A percentile compares a stretch with the other conserved stretches of the same genome.
Conservation (phyloP, 2,797 vertebrate genomes). For the Sebastes oblongus region DNA sequence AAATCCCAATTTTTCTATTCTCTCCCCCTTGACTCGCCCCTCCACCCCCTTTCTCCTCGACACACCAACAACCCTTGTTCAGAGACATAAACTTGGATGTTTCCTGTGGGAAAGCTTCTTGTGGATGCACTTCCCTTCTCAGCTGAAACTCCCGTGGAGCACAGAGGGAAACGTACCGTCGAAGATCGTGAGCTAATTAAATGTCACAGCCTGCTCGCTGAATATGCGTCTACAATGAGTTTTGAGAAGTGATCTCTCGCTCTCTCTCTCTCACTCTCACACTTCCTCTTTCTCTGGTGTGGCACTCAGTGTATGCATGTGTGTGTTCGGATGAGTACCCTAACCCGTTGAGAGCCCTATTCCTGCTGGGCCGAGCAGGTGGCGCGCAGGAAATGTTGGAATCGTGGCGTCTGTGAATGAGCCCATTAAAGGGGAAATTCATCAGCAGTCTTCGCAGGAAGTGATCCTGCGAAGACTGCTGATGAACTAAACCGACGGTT, state of each 20-base stretch:
- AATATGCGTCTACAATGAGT: slow-evolving; percentile 42
- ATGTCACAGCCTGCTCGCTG: slow-evolving; percentile 70
- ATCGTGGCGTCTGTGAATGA: slow-evolving; percentile 2
- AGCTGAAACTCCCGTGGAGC: slow-evolving; percentile 59
- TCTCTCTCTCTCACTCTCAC: neutral
- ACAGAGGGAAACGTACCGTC: slow-evolving; percentile 58
- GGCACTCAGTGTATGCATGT: neutral
- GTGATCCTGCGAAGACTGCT: neutral
- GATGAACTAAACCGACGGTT: neutral
- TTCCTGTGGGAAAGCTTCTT: slow-evolving; percentile 57
- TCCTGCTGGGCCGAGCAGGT: slow-evolving; percentile 42
- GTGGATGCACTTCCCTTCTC: slow-evolving; percentile 64
- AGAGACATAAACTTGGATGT: slow-evolving; percentile 58
- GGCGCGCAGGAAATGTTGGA: slow-evolving; percentile 41
- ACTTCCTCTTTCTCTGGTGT: slow-evolving; percentile 32
- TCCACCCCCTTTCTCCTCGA: slow-evolving; percentile 29
- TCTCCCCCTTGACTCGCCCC: slow-evolving; percentile 12
- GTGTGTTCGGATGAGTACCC: slow-evolving; percentile 33
- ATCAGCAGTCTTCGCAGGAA: slow-evolving; percentile 18
- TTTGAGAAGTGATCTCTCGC: slow-evolving; percentile 35
- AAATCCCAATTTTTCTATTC: slow-evolving; percentile 31
- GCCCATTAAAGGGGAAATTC: slow-evolving; percentile 30
- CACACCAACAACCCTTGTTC: slow-evolving; percentile 52
- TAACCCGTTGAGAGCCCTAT: slow-evolving; percentile 39
- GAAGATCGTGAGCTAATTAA: slow-evolving; percentile 69